Conservation (phyloP, 2,113 vertebrate genomes). For the Patagioenas fasciata region DNA sequence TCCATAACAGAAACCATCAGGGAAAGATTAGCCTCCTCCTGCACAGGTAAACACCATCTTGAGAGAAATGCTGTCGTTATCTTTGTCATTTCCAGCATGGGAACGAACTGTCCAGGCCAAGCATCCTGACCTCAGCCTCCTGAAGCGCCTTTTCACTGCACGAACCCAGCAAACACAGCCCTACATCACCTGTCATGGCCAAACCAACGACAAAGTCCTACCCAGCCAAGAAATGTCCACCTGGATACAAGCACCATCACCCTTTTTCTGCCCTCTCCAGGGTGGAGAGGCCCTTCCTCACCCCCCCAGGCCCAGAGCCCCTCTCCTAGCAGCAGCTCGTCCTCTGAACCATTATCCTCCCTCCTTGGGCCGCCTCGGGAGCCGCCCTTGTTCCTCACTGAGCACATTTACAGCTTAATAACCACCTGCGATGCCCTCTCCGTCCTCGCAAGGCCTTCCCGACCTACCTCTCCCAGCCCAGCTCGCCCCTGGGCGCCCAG, state of each 20-base stretch:
- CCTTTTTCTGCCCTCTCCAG: not conserved
- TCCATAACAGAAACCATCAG: not conserved
- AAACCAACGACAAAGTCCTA: not conserved
- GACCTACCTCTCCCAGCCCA: not conserved
- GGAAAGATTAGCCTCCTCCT: not conserved
- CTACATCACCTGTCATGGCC: not conserved
- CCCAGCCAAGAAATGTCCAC: rapidly evolving
- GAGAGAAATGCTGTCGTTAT: not conserved
- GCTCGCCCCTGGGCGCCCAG: not conserved
- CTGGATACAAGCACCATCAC: not conserved
- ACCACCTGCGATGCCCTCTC: not conserved
- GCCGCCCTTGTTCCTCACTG: not conserved
- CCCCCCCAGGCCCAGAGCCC: not conserved
- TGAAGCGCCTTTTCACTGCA: not conserved
- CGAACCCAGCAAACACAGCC: rapidly evolving
- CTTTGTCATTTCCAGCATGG: not conserved
- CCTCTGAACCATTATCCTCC: not conserved
- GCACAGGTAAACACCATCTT: not conserved
- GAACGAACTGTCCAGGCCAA: not conserved
- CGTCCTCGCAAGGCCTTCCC: not conserved
- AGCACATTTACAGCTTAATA: not conserved
- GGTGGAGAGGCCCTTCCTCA: not conserved
- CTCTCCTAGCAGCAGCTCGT: not conserved
- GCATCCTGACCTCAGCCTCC: not conserved
- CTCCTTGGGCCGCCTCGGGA: not conserved